These are phyloP conservation scores for Amphiduros pacificus DNA, from an alignment of 2,888 invertebrate species.

Conservation along the genomic window DNA sequence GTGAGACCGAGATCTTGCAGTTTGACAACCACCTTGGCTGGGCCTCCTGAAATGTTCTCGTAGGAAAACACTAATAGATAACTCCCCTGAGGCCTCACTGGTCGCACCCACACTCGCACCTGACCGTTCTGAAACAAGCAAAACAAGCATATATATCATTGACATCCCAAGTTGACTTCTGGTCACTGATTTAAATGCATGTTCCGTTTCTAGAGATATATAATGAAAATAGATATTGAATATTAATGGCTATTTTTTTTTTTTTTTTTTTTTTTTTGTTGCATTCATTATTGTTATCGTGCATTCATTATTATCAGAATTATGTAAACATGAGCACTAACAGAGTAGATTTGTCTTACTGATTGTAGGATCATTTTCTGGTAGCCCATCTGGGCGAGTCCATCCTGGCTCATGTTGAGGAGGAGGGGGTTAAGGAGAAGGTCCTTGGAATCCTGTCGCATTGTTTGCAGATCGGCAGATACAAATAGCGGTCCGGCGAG, in stretches of 20 bases:
- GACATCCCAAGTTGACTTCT: no score
- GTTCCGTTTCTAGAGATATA: no score
- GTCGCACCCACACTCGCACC: conserved; percentile 27
- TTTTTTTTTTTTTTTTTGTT: no score
- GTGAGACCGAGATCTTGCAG: conserved; percentile 23
- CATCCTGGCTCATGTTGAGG: conserved; percentile 89
- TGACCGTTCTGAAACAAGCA: conserved; percentile 22
- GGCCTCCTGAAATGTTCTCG: conserved; percentile 28
- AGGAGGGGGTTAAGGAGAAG: conserved; percentile 87
- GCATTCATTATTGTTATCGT: no score
- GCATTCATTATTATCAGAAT: no score
- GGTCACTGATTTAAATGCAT: no score
- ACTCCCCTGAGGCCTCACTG: conserved; percentile 21
- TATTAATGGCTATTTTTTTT: no score
- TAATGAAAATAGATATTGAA: no score
- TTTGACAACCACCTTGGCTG: conserved; percentile 18
- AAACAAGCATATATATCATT: no score
- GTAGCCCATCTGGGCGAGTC: conserved; percentile 84
- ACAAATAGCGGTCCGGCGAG: conserved; percentile 87
- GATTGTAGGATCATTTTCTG: conserved; percentile 30
- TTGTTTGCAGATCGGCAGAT: conserved; percentile 87
- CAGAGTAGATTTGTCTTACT: not conserved
- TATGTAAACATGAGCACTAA: no score
- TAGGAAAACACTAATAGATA: conserved; percentile 21
- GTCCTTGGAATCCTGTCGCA: conserved; percentile 84